Evolutionary conservation across 1,140 invertebrate genomes (phyloP), one percentile per base, ranked within the genome.

Genomic region (Anoplolepis gracilipes): DNA sequence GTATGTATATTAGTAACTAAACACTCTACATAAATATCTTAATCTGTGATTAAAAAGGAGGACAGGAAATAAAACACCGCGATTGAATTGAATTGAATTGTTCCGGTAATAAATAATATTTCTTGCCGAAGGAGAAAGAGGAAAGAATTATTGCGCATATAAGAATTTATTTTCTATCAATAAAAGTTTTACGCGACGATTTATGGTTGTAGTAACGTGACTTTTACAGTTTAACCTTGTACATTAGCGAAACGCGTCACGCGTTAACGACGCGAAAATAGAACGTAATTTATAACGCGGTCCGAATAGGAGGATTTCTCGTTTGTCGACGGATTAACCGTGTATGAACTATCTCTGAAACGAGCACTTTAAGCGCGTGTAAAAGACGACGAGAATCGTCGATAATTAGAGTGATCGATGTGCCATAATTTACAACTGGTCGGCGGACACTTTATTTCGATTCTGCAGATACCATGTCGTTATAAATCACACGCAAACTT

Each of bases 251-350:
- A 46, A 42, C n/a, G 57, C 28, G 70, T 87, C 46, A 55, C 64
- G 39, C 59, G 64, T 87, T 87, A 85, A 84, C 72, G 79, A 67
- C 25, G 57, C 87, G 46, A 88, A 57, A 73, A 87, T 53, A 39
- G 11, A 11, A 69, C 2, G 39, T 77, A 46, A 65, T 77, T 77
- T 77, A 77, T 77, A 42, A 65, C 39, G 19, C 25, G 57, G 57
- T 25, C 39, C 59, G n/a, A 77, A 65, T 33, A 65, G 75, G 59
- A 77, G 39, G 59, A 77, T 65, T 77, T 77, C 59, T 77, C 73
- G 57, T 39, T 22, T 16, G 16, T 62, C 75, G 25, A 25, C 19
- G 10, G 62, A 49, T 62, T 77, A 28, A 10, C 28, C 13, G 3
- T 30, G 6, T 7, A 30, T 70, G 57, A 28, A 70, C 39, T 7